Conservation (phyloP, 2,888 invertebrate genomes). For the Philonicus albiceps region DNA sequence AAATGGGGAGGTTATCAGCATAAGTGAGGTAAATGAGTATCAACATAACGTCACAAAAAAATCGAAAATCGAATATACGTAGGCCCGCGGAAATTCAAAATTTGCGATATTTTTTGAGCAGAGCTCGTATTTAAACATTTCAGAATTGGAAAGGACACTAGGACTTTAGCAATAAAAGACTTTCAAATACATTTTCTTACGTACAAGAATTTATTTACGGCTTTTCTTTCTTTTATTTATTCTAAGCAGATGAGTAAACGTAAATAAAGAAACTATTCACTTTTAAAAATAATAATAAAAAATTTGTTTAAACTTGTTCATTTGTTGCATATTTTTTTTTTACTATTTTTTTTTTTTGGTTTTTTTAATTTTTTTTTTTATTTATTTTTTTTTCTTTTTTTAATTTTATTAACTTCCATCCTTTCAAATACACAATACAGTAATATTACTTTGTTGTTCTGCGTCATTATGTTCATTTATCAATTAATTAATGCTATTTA, state of each 20-base stretch:
- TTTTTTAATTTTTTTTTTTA: constrained; percentile 44
- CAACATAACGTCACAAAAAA: no score
- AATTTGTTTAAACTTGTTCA: constrained; percentile 20
- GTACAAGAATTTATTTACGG: constrained; percentile 42
- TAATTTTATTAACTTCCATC: constrained; percentile 35
- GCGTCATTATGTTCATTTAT: constrained; percentile 39
- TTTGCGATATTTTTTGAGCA: no score
- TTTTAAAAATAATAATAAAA: constrained; percentile 28
- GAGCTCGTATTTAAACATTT: no score
- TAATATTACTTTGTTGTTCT: constrained; percentile 43
- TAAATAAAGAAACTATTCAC: constrained; percentile 24
- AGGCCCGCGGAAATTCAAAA: no score
- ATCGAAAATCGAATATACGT: no score
- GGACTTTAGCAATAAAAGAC: neutral
- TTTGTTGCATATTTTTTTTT: constrained; percentile 47
- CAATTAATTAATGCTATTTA: constrained; percentile 43
- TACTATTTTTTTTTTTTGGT: constrained; percentile 43
- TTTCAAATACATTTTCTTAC: constrained; percentile 19
- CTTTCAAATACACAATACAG: constrained; percentile 48
- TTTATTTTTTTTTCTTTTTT: constrained; percentile 46
- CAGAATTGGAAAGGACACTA: neutral
- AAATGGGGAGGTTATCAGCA: no score
- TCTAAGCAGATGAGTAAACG: constrained; percentile 40
- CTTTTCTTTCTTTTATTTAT: constrained; percentile 41
- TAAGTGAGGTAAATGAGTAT: no score